A percentile compares a stretch with the other conserved stretches of the same genome.
These are phyloP conservation scores for Rhinoraja longicauda DNA, from an alignment of 2,797 vertebrate species.

Conservation along the genomic window DNA sequence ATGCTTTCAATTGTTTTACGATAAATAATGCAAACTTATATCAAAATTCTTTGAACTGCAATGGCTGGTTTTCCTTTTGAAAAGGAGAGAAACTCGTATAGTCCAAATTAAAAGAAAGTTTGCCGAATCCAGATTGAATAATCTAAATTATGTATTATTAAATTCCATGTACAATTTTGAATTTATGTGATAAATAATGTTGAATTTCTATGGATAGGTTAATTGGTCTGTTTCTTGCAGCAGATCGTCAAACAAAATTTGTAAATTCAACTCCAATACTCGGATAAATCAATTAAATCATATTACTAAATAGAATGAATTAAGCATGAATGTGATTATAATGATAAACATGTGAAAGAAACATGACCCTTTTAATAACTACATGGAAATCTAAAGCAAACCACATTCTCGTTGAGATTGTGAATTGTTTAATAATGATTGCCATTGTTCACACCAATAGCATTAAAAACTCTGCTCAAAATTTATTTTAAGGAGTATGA, in stretches of 20 bases:
- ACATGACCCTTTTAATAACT: background rate
- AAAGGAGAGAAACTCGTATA: background rate
- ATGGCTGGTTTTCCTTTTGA: background rate
- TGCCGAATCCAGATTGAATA: background rate
- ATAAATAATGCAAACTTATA: background rate
- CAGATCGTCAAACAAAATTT: background rate
- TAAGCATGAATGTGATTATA: background rate
- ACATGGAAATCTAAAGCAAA: background rate
- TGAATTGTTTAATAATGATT: background rate
- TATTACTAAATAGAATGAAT: background rate
- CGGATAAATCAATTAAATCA: background rate
- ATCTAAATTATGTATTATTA: background rate
- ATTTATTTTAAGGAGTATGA: background rate
- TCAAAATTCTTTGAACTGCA: background rate
- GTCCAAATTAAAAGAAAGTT: background rate
- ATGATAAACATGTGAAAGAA: background rate
- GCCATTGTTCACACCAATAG: too few species aligned
- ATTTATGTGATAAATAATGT: background rate
- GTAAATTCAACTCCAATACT: background rate
- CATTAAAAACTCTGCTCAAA: background rate
- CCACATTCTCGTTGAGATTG: background rate
- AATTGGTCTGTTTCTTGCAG: background rate
- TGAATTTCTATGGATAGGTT: background rate
- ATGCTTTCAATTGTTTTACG: conserved; percentile 35
- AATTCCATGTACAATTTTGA: background rate